A percentile compares a stretch with the other conserved stretches of the same genome.
phyloP scores from a whole-genome alignment of 2,113 vertebrate species.

The Gorsachius goisagi region DNA sequence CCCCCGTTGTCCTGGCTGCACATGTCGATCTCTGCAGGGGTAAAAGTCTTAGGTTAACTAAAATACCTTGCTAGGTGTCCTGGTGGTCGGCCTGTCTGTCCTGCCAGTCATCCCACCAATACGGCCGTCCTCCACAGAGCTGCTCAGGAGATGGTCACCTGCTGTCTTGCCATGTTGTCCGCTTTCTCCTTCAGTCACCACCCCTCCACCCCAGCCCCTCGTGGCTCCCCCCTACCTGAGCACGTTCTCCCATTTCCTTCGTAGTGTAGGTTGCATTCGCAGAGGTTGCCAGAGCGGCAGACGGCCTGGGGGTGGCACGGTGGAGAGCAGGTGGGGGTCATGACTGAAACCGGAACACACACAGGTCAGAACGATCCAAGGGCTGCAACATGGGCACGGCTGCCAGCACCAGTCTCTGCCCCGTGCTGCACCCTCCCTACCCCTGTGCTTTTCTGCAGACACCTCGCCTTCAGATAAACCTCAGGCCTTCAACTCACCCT shows the following conservation, averaged over 20 bases:
- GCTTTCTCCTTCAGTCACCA: background rate
- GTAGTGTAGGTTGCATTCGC: slow-evolving; percentile 84
- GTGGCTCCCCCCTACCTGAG: slow-evolving; percentile 61
- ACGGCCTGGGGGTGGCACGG: slow-evolving; percentile 82
- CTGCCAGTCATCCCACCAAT: background rate
- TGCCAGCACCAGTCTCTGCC: background rate
- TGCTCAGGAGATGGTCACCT: background rate
- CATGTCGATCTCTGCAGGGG: slow-evolving; percentile 31
- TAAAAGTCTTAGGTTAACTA: background rate
- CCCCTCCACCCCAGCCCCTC: background rate
- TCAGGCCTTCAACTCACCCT: background rate
- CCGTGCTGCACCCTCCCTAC: fast-evolving
- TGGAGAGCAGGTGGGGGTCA: slow-evolving; percentile 74
- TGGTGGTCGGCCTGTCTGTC: background rate
- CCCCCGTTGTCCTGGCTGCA: slow-evolving; percentile 54
- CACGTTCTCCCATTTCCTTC: slow-evolving; percentile 87
- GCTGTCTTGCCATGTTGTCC: fast-evolving
- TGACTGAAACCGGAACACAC: slow-evolving; percentile 34
- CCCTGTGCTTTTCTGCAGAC: background rate
- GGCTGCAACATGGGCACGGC: background rate
- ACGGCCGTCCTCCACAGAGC: background rate
- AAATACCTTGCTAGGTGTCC: background rate
- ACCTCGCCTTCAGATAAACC: background rate
- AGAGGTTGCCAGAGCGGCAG: slow-evolving; percentile 77
- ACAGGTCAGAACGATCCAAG: background rate